These are phyloP conservation scores for Hucho hucho DNA, from an alignment of 2,113 vertebrate species.

Conservation along the genomic window DNA sequence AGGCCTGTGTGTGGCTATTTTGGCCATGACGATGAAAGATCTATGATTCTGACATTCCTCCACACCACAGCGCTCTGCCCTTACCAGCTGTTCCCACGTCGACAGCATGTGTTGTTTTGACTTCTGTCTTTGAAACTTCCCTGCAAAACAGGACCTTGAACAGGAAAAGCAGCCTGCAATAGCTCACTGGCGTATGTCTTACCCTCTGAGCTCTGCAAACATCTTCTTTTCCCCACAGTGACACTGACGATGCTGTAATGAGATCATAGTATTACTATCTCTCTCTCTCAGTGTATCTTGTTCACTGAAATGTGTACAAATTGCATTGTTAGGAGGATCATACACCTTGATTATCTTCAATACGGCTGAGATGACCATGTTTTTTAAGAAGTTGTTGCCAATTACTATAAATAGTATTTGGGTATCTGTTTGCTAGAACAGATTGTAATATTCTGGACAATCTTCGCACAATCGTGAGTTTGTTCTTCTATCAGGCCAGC, in stretches of 20 bases:
- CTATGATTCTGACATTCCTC: conserved; percentile 52
- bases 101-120: conserved; percentile 61
- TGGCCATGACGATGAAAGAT: conserved; percentile 49
- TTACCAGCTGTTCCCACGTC: conserved; percentile 60
- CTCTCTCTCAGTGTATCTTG: not conserved
- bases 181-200: conserved; percentile 22
- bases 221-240: conserved; percentile 8
- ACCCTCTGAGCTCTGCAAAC: conserved; percentile 16
- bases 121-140: conserved; percentile 49
- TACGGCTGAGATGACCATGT: not conserved
- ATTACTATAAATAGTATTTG: not conserved
- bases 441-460: conserved; percentile 45
- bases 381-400: not conserved
- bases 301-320: not conserved
- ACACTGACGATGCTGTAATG: conserved; percentile 7
- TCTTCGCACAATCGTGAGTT: conserved; percentile 46
- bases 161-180: conserved; percentile 24
- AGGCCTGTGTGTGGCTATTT: conserved; percentile 16
- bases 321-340: not conserved
- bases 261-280: not conserved
- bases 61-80: conserved; percentile 40
- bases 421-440: conserved; percentile 15
- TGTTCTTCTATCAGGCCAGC: conserved; percentile 52
- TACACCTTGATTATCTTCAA: not conserved
- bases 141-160: conserved; percentile 54